These are phyloP conservation scores for Nemapogon koenigi DNA, from an alignment of 2,888 invertebrate species.

Conservation along the genomic window DNA sequence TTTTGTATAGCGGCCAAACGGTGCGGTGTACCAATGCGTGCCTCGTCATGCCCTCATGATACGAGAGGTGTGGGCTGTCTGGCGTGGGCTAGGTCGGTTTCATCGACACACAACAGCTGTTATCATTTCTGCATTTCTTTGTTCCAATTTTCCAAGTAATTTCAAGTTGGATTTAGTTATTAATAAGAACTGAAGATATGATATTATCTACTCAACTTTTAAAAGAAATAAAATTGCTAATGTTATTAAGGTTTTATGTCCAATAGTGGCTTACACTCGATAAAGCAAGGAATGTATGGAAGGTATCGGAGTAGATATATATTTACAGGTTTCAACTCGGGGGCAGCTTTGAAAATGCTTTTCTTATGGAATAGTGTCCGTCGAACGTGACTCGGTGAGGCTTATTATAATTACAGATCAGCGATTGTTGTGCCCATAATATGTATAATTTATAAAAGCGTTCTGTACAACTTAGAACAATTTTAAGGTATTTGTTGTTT, in stretches of 20 bases:
- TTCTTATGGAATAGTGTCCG: constrained; percentile 19
- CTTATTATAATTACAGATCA: constrained; percentile 62
- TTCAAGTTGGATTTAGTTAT: background rate
- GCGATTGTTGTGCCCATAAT: constrained; percentile 55
- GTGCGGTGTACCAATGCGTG: constrained; percentile 4
- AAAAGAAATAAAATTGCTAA: too few species aligned
- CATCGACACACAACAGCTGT: constrained; percentile 8
- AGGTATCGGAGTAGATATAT: too few species aligned
- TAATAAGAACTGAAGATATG: background rate
- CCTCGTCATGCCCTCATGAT: constrained; percentile 6
- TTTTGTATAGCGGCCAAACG: constrained; percentile 30
- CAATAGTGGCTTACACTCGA: too few species aligned
- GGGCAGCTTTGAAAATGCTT: constrained; percentile 7
- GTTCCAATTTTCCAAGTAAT: background rate
- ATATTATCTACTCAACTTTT: too few species aligned
- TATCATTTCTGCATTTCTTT: too few species aligned
- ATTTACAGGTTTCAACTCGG: too few species aligned
- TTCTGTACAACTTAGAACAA: constrained; percentile 26
- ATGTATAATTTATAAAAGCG: constrained; percentile 58
- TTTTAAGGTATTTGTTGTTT: constrained; percentile 27
- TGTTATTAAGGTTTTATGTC: too few species aligned
- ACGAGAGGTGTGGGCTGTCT: constrained; percentile 1
- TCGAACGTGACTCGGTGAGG: constrained; percentile 43
- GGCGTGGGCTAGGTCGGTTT: constrained; percentile 10
- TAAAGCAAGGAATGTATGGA: too few species aligned